These are phyloP conservation scores for Anolis apletophallus DNA, from an alignment of 2,797 vertebrate genomes.

Conservation along the genomic window DNA sequence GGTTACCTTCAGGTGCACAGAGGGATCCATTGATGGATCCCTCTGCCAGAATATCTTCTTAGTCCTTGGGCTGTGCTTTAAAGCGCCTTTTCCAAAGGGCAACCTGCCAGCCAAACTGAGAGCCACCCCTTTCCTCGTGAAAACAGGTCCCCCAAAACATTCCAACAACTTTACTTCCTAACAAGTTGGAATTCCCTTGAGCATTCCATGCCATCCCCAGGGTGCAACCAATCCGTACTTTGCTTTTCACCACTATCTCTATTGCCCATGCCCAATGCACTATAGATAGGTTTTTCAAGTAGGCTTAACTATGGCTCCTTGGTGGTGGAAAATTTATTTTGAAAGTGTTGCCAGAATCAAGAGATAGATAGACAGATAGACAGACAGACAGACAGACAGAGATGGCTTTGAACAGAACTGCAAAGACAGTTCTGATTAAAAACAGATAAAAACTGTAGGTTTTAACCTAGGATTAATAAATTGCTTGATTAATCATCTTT, in stretches of 20 bases:
- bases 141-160: background rate
- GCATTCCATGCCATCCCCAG: background rate
- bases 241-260: background rate
- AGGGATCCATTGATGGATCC: too few species aligned
- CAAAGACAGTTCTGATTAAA: conserved; percentile 23
- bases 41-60: background rate
- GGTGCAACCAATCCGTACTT: background rate
- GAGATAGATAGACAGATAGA: too few species aligned
- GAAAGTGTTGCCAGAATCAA: background rate
- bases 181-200: background rate
- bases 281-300: background rate
- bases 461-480: conserved; percentile 38
- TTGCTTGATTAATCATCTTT: conserved; percentile 20
- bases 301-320: background rate
- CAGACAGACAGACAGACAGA: too few species aligned
- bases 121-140: background rate
- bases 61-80: background rate
- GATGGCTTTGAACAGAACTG: background rate
- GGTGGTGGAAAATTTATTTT: conserved; percentile 7
- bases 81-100: too few species aligned
- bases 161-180: background rate
- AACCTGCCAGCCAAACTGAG: background rate
- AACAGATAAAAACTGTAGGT: conserved; percentile 15
- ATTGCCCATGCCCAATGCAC: too few species aligned
- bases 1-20: too few species aligned